Conservation (phyloP, 2,888 invertebrate genomes). For the Noctua pronuba region DNA sequence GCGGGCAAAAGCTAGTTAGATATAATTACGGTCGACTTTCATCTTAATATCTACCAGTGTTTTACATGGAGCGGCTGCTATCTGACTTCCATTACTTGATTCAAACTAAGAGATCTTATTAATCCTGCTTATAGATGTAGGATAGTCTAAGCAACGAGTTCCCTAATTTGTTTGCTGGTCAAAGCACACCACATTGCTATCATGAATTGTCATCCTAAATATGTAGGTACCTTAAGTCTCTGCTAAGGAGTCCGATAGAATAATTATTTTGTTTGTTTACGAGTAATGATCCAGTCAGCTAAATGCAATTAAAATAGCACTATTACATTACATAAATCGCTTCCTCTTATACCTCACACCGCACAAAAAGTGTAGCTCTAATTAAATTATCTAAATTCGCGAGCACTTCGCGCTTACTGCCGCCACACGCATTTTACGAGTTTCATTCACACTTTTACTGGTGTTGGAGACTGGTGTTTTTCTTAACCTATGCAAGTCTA, state of each 20-base stretch:
- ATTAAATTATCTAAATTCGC: slow-evolving; percentile 73
- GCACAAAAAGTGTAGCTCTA: slow-evolving; percentile 42
- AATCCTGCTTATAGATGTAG: too few relatives aligned
- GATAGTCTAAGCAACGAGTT: neutral
- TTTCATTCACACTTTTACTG: slow-evolving; percentile 47
- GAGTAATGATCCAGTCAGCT: neutral
- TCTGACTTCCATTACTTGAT: neutral
- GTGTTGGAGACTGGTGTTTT: too few relatives aligned
- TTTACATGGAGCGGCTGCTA: neutral
- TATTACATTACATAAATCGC: slow-evolving; percentile 13
- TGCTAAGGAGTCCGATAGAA: too few relatives aligned
- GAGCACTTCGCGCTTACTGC: slow-evolving; percentile 64
- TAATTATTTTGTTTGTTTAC: neutral
- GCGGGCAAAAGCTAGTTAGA: too few relatives aligned
- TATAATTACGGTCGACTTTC: neutral
- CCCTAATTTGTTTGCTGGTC: neutral
- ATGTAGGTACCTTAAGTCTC: too few relatives aligned
- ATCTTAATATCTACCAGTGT: neutral
- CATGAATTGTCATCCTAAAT: neutral
- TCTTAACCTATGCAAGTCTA: neutral
- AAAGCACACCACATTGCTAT: neutral
- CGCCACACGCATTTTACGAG: slow-evolving; percentile 60
- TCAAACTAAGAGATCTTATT: neutral
- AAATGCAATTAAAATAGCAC: neutral
- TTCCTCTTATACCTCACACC: neutral